These are phyloP conservation scores for Magallana ariakensis DNA, from an alignment of 1,140 invertebrate species.

Conservation along the genomic window DNA sequence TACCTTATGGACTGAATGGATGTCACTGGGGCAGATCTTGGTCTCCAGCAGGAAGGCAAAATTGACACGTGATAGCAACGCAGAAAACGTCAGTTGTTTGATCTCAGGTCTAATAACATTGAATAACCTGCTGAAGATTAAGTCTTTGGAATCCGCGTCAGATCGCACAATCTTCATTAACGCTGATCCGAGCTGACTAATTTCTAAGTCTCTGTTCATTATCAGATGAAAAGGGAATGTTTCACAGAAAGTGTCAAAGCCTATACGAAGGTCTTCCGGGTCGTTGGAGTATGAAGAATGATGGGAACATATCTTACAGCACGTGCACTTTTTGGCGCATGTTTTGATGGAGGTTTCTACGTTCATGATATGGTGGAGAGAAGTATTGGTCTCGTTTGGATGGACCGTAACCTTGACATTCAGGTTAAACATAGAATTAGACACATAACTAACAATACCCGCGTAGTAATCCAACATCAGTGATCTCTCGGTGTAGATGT, in stretches of 20 bases:
- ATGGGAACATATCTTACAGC: constrained; percentile 57
- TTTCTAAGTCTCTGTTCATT: constrained; percentile 91
- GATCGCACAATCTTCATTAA: constrained; percentile 69
- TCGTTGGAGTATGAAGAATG: constrained; percentile 58
- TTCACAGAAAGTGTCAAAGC: constrained; percentile 89
- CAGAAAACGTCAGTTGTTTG: constrained; percentile 68
- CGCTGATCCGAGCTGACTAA: constrained; percentile 87
- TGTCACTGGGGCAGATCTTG: constrained; percentile 30
- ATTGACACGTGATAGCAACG: constrained; percentile 73
- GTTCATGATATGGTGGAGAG: constrained; percentile 70
- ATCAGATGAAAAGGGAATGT: constrained; percentile 97
- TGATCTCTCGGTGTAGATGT: constrained; percentile 78
- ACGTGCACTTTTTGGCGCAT: constrained; percentile 36
- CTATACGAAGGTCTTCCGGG: constrained; percentile 70
- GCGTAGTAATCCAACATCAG: constrained; percentile 75
- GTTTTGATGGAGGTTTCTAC: constrained; percentile 60
- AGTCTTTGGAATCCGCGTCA: constrained; percentile 59
- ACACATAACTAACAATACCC: constrained; percentile 84
- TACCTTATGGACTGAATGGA: not conserved
- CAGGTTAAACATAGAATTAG: constrained; percentile 81
- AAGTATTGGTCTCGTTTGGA: constrained; percentile 58
- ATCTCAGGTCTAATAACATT: constrained; percentile 67
- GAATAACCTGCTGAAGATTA: constrained; percentile 64
- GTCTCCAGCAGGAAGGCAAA: constrained; percentile 71
- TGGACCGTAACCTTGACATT: constrained; percentile 63